Base-by-base conservation (phyloP, 1,140 invertebrate species). In the Ectropis grisescens region DNA sequence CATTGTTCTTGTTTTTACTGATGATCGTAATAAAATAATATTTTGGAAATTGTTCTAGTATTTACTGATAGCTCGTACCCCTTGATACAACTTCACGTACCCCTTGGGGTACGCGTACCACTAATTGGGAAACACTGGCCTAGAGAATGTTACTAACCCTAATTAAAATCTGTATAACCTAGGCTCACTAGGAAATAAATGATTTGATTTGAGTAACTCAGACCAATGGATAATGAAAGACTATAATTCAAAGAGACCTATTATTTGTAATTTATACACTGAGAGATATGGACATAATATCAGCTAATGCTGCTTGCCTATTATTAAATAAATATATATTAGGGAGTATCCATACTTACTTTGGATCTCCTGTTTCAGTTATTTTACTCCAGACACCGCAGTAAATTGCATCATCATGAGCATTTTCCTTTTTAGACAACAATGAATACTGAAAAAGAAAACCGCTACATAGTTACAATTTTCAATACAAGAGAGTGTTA, bases 321-420 rank as follows among this genome's bases (percentile, higher is more conserved):
- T n/a, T n/a, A n/a, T n/a, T n/a, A n/a, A n/a, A n/a, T 33, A 29
- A 29, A 8, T 31, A 2, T 5, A 35, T 29, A 29, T 1, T 25
- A 13, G 9, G 33, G 11, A 28, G 37, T 13, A 16, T 22, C 19
- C 4, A 13, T 10, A 45, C 37, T 59, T 82, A 84, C 68, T 79
- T 78, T 33, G 76, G 55, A 47, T 85, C 76, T 29, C 61, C 69
- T 23, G 62, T 47, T 57, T 83, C 85, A 36, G 82, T 85, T 15
- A 83, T 67, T 53, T 87, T 86, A 37, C 89, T 91, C 94, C 94
- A 97, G 2, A 90, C 88, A 84, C 94, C 95, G 34, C 88, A 89
- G 91, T 95, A 97, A 59, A 98, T 94, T 33, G 92, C 90, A 66
- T 96, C 94, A 30, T 95, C 92, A 59, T 98, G 96, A 9, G 95